Evolutionary conservation across 2,888 invertebrate species (phyloP).

Genomic region (Hedychridium roseum): DNA sequence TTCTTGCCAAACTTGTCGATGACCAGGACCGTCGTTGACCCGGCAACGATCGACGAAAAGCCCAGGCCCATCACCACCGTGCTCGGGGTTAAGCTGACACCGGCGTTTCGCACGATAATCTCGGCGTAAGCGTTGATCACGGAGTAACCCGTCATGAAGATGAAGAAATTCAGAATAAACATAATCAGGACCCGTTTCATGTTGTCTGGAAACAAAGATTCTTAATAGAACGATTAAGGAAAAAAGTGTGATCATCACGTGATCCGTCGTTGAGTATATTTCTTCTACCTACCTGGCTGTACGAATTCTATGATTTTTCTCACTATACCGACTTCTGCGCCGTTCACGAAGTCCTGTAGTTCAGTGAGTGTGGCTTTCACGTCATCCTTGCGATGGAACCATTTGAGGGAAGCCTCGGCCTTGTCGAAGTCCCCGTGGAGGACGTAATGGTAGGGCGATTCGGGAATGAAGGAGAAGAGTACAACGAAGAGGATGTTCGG

Average conservation of each 20-base stretch:
- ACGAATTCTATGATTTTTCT: conserved; percentile 43
- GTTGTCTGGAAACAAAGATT: conserved; percentile 47
- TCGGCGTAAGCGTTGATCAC: conserved; percentile 62
- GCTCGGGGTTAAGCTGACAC: conserved; percentile 54
- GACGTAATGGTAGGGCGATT: conserved; percentile 58
- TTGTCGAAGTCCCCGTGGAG: conserved; percentile 42
- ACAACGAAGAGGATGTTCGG: conserved; percentile 49
- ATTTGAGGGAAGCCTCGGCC: conserved; percentile 55
- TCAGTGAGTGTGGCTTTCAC: conserved; percentile 51
- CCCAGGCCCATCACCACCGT: conserved; percentile 65
- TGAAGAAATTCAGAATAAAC: conserved; percentile 65
- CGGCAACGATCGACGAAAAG: conserved; percentile 65
- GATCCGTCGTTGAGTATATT: too few relatives aligned
- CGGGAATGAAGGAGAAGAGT: conserved; percentile 53
- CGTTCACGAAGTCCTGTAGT: conserved; percentile 52
- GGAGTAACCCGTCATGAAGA: conserved; percentile 65
- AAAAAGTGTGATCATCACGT: too few relatives aligned
- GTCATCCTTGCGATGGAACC: conserved; percentile 50
- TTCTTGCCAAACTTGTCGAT: conserved; percentile 67
- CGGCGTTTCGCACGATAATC: conserved; percentile 58
- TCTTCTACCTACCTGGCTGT: conserved; percentile 39
- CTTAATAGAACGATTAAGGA: too few relatives aligned
- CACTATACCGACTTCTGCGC: conserved; percentile 37
- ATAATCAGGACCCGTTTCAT: conserved; percentile 61
- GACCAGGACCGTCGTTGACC: conserved; percentile 58